Base-by-base conservation (phyloP, 92 coral and sea anemone species). In the Umimayanthus chanpuru region DNA sequence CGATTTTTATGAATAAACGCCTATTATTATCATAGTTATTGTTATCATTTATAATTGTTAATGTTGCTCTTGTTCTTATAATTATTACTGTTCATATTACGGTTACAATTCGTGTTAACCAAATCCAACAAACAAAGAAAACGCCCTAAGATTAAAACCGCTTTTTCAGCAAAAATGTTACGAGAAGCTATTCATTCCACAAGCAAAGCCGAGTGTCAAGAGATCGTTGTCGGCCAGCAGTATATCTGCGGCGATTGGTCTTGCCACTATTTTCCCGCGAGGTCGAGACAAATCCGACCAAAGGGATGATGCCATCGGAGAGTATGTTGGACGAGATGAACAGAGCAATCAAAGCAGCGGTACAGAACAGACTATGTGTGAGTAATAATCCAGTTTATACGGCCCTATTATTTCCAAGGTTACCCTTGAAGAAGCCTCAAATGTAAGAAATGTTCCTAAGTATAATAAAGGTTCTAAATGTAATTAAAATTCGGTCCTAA, bases 271-370 rank as follows among this genome's bases (percentile, higher is more conserved):
- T 77, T 41, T 16, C 3, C 70, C 88, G 4, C 80, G 66, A 44
- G 86, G 65, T 16, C 73, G 76, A 6, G 87, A 56, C 10, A 25
- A 7, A 5, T 78, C 90, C 7, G 32, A 50, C 9, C 85, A 64
- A 36, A 4, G 25, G 30, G 73, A 58, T 9, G 73, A 18, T 25
- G 16, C 53, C n/a, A 67, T 23, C 15, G 75, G 76, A 18, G 85
- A 80, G 65, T 92, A 89, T 41, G 94, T 92, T 53, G 94, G 94
- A 6, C 80, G 94, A 28, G 90, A 70, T 9, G 88, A 85, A 64
- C 87, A 55, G 20, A 40, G 29, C 58, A 68, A 44, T 66, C 26
- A 49, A 44, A 55, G 41, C 43, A 55, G 40, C 15, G 39, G 32
- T 44, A 81, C 85, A 64, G 75, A 65, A 40, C 85, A 81, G 38